Base-by-base conservation (phyloP, 1,140 invertebrate genomes). In the Gerris buenoi region DNA sequence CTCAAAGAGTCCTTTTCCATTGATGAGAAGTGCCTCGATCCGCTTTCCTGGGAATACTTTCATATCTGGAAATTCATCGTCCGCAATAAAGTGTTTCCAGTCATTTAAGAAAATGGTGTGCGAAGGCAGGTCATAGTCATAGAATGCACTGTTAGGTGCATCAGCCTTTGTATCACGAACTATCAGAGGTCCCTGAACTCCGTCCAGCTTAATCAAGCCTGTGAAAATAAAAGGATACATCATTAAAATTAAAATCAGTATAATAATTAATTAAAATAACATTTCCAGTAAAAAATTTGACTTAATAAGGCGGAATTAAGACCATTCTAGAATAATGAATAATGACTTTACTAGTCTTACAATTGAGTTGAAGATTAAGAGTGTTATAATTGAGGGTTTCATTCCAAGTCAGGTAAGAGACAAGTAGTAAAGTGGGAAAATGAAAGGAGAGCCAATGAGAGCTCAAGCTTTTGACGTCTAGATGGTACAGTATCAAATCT, bases 191-290 rank as follows among this genome's bases (percentile, higher is more conserved):
- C 82, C 81, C 69, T 78, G 78, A 13, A 82, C 67, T 10, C 82
- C 82, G 71, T 84, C 82, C 2, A 78, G 72, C 64, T 80, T 75
- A 72, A 82, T 80, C 18, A 81, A 71, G 60, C 80, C 81, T 78
- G 66, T 46, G 18, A 5, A 46, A 46, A 5, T 10, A 46, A 18
- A 46, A 46, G 33, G 33, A 10, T 5, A 46, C 5, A 46, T 46
- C 5, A 46, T 46, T 46, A 46, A 10, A 18, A 46, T 46, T 46
- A 46, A 46, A 46, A 46, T 46, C 18, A 46, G 18, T n/a, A n/a
- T n/a, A n/a, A n/a, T n/a, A n/a, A n/a, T n/a, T n/a, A n/a, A n/a
- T n/a, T n/a, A n/a, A n/a, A n/a, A n/a, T n/a, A n/a, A n/a, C n/a
- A n/a, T n/a, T n/a, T n/a, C n/a, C n/a, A n/a, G n/a, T n/a, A n/a